phyloP scores from a whole-genome alignment of 2,797 vertebrate species.

The Coracias cyanogaster region DNA sequence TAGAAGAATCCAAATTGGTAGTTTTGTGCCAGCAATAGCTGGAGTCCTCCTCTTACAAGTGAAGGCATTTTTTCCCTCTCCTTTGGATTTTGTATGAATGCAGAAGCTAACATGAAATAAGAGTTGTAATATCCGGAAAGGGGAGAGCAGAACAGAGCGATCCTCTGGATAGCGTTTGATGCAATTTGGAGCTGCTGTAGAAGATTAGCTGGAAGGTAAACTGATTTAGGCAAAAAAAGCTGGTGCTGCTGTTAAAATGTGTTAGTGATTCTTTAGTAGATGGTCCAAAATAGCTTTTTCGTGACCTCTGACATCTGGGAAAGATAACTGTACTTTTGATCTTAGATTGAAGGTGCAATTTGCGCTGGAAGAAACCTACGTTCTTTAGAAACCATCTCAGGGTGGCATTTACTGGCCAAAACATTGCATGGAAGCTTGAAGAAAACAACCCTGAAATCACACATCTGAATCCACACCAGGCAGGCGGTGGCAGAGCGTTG shows the following conservation, averaged over 20 bases:
- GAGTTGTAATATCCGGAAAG: background rate
- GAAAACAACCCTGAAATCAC: background rate
- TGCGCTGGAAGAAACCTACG: background rate
- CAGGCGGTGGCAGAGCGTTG: rapidly evolving
- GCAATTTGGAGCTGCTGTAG: constrained; percentile 32
- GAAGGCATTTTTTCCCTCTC: background rate
- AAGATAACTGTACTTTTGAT: background rate
- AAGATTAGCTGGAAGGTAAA: constrained; percentile 44
- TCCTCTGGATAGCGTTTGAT: constrained; percentile 37
- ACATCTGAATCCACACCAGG: background rate
- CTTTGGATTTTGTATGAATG: constrained; percentile 9
- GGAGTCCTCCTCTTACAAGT: background rate
- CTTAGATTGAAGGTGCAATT: constrained; percentile 9
- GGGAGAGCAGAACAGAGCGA: background rate
- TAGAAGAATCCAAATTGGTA: background rate
- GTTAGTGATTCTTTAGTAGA: constrained; percentile 18
- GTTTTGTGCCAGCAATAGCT: background rate
- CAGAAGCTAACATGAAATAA: background rate
- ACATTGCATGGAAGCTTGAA: background rate
- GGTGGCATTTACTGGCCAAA: background rate
- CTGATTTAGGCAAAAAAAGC: constrained; percentile 24
- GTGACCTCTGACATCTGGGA: background rate
- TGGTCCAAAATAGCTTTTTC: constrained; percentile 26
- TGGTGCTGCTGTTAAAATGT: constrained; percentile 22
- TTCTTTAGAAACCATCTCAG: background rate